Evolutionary conservation across 2,113 vertebrate genomes (phyloP), one percentile per base, ranked within the genome.

Genomic region (Gallinago undulata): DNA sequence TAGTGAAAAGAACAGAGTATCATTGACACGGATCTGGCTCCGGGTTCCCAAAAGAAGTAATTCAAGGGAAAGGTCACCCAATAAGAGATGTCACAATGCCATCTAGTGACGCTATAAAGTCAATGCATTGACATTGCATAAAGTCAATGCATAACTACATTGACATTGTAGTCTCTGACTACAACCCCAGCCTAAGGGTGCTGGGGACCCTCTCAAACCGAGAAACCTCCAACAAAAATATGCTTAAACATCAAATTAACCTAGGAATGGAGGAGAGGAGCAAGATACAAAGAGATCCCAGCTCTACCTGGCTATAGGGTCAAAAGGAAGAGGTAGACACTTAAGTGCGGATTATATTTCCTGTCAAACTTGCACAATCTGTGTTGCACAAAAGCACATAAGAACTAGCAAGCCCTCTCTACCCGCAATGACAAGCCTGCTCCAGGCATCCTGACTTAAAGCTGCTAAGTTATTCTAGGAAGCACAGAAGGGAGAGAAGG

Each of bases 1-100:
- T 1, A 73, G 35, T 10, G 43, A 67, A 78, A 88, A 93, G 5
- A 83, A 63, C 12, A 15, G 80, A 15, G 8, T 21, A 27, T 39
- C 2, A 30, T 3, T 37, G 53, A 23, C 75, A 56, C 0, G 14
- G 21, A 11, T 64, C 39, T n/a, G 35, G 33, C 24, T 8, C 19
- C 62, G 30, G 14, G 33, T 6, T 78, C 28, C 47, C 56, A 13
- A 33, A 78, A 37, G 43, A 23, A 51, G 23, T 7, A 35, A 55
- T 21, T 33, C 19, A 15, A 79, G 39, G 23, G 8, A 7, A 55
- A 90, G 24, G 60, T 37, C 45, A 28, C 39, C 22, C 77, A 70
- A 87, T 94, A 82, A 85, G 57, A 92, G 77, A 67, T 94, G 80
- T 64, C 89, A 75, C 70, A 95, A 57, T 96, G 97, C 95, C 97